Evolutionary conservation across 2,113 vertebrate genomes (phyloP).

Genomic region (Pitta sordida): DNA sequence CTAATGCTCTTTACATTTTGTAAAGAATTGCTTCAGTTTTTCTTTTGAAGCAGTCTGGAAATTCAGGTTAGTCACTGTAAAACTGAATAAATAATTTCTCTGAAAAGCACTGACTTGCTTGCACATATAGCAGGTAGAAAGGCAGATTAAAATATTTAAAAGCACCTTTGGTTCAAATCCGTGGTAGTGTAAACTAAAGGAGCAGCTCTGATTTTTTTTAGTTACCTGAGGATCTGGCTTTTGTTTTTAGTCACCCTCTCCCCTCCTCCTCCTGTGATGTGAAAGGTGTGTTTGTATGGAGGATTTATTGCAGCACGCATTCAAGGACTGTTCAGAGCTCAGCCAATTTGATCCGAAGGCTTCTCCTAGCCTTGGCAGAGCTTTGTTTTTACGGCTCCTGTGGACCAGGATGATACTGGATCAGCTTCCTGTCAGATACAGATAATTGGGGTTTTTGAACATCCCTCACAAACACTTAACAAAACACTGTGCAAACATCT

Average conservation of each 20-base stretch:
- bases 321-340: neutral
- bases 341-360: neutral
- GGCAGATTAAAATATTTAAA: neutral
- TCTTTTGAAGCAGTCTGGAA: constrained; percentile 35
- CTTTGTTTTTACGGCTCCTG: neutral
- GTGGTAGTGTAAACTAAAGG: neutral
- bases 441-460: neutral
- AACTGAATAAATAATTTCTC: constrained; percentile 44
- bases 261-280: neutral
- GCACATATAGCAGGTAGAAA: neutral
- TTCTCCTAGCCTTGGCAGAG: neutral
- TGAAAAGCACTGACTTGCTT: neutral
- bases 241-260: neutral
- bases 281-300: neutral
- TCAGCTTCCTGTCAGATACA: neutral
- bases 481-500: neutral
- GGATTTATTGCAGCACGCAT: neutral
- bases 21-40: neutral
- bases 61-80: constrained; percentile 50
- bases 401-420: neutral
- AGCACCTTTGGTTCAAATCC: neutral
- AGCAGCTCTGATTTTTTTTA: constrained; percentile 16
- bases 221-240: constrained; percentile 1
- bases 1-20: neutral
- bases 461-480: neutral